Base-by-base conservation (phyloP, 2,797 vertebrate species). In the Paguma larvata region DNA sequence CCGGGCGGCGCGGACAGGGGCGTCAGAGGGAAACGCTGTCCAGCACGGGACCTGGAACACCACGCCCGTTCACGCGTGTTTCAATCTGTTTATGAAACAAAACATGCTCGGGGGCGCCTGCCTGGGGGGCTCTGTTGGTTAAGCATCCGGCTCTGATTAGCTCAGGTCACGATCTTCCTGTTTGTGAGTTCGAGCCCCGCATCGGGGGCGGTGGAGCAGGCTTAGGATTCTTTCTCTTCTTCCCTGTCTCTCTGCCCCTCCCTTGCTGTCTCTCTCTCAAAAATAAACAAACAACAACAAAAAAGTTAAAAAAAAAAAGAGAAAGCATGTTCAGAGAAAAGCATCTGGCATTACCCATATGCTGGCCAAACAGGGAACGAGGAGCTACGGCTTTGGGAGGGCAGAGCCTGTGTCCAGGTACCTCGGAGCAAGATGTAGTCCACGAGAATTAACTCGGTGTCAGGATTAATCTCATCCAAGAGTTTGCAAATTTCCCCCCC, bases 381-480 rank as follows among this genome's bases (percentile, higher is more conserved):
- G 27, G n/a, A 56, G 75, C 59, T 30, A 0, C 0, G 30, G 70
- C 51, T 78, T 68, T 59, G 67, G 23, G 65, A 79, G 79, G 62
- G 70, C 56, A 77, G 87, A 53, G 19, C 8, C 27, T 7, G 48
- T 10, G 14, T 63, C n/a, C 2, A 44, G 80, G 70, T 98, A 99
- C 99, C 99, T 99, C 99, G 98, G 97, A 99, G 99, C 95, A 99
- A 98, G 98, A 99, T 98, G 30, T 99, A 99, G 97, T 99, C 99
- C 94, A 99, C 98, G 18, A 99, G 98, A 93, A 99, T 98, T 79
- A 99, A 97, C 94, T 98, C 98, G 21, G 98, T 99, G 19, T 98
- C 73, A 11, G 96, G 86, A 86, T 99, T 98, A 75, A 99, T 93
- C 25, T 94, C 89, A 10, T 99, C 99, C 87, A 99, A 97, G 97